Evolutionary conservation across 2,888 invertebrate genomes (phyloP), one percentile per base, ranked within the genome.

Genomic region (Didymodactylos carnosus): DNA sequence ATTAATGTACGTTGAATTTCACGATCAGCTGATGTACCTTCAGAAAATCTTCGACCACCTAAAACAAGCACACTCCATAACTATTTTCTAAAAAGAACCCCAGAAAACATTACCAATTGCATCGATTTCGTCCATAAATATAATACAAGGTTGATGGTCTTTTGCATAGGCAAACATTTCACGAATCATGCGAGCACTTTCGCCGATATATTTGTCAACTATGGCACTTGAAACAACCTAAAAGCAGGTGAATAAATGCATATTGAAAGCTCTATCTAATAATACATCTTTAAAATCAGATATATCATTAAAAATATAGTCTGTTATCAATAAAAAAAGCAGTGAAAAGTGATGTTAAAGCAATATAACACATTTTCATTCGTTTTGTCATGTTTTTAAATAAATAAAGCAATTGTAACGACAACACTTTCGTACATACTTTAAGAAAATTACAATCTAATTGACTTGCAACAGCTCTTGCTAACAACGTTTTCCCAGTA

Each of bases 51-150:
- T 71, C 95, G 87, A 0, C 95, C 97, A 84, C 92, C 90, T 49
- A 49, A 2, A 49, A 49, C 25, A 5, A 19, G 89, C 80, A n/a
- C n/a, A n/a, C n/a, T n/a, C n/a, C n/a, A n/a, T 39, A 79, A 78
- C 75, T 62, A 29, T 62, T 25, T 29, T 2, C 7, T 14, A 62
- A 25, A 62, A 29, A 27, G 19, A 62, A 25, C 7, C 2, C n/a
- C n/a, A n/a, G n/a, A n/a, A n/a, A 82, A 90, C 94, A 97, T 49
- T 49, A 49, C 49, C 62, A 78, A 98, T 98, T 73, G 98, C 98
- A 86, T 98, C 98, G 80, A 98, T 98, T 86, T 98, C 98, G 85
- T 99, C 98, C 98, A 98, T 99, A 85, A 99, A 98, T 80, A 98
- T 97, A 80, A 98, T 98, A 84, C 98, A 98, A 2, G 98, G 98